These are phyloP conservation scores for Trachelus tabidus DNA, from an alignment of 2,888 invertebrate genomes.

Conservation along the genomic window DNA sequence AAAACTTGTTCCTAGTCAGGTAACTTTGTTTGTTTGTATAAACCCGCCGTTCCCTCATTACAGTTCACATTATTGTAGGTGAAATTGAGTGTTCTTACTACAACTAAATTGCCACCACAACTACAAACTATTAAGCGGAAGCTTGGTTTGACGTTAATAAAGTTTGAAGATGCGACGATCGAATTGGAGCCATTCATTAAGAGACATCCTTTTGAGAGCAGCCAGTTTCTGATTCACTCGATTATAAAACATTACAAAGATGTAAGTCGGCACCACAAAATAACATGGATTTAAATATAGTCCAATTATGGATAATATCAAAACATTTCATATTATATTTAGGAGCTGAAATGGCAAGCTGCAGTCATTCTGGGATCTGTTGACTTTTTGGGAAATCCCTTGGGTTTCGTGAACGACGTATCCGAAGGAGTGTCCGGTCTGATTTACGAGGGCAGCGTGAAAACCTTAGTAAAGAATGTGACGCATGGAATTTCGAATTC, in stretches of 20 bases:
- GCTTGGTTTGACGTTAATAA: constrained; percentile 88
- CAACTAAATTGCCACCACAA: constrained; percentile 82
- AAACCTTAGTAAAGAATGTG: constrained; percentile 92
- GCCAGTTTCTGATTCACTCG: constrained; percentile 83
- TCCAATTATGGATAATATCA: neutral
- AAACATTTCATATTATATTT: constrained; percentile 21
- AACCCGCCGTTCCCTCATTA: neutral
- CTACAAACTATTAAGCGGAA: constrained; percentile 85
- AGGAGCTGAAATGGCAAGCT: constrained; percentile 95
- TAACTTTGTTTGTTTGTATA: constrained; percentile 47
- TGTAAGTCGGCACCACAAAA: constrained; percentile 62
- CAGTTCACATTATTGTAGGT: constrained; percentile 69
- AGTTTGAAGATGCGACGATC: constrained; percentile 96
- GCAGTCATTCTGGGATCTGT: constrained; percentile 95
- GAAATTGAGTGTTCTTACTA: constrained; percentile 89
- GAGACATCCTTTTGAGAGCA: constrained; percentile 92
- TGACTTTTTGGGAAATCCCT: constrained; percentile 97
- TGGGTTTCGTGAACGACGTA: constrained; percentile 95
- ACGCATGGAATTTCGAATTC: constrained; percentile 98
- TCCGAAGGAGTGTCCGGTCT: constrained; percentile 94
- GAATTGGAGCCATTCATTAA: constrained; percentile 90
- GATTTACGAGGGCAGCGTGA: constrained; percentile 92
- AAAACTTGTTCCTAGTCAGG: constrained; percentile 82
- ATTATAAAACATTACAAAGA: constrained; percentile 89
- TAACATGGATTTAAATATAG: neutral